Evolutionary conservation across 2,797 vertebrate genomes (phyloP).

Genomic region (Momotus momota): DNA sequence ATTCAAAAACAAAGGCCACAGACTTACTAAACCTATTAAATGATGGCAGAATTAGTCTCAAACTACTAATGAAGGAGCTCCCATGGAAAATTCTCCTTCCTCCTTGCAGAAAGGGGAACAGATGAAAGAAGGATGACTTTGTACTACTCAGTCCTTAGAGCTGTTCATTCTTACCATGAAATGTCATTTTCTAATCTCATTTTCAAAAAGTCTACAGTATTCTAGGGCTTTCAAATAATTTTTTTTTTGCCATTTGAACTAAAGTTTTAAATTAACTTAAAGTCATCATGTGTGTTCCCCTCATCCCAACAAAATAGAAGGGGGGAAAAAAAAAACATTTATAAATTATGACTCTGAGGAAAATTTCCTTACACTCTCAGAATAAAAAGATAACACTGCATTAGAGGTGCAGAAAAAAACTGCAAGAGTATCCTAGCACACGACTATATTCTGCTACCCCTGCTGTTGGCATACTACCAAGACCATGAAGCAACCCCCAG

Average conservation of each 20-base stretch:
- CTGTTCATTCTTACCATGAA: neutral
- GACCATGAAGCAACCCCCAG: neutral
- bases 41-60: neutral
- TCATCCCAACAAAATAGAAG: neutral
- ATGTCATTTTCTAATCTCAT: neutral
- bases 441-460: neutral
- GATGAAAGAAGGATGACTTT: neutral
- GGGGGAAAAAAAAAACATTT: neutral
- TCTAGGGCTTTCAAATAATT: neutral
- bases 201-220: fast-evolving
- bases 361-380: neutral
- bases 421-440: neutral
- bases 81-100: neutral
- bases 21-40: neutral
- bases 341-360: neutral
- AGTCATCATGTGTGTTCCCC: too few relatives aligned
- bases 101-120: neutral
- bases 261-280: neutral
- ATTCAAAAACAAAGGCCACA: neutral
- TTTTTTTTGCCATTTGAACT: neutral
- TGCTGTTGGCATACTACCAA: neutral
- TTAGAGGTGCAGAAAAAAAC: neutral
- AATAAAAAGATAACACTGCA: neutral
- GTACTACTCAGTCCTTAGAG: neutral
- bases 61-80: neutral